These are phyloP conservation scores for Protomyctophum bolini DNA, from an alignment of 2,113 vertebrate species.

Conservation along the genomic window DNA sequence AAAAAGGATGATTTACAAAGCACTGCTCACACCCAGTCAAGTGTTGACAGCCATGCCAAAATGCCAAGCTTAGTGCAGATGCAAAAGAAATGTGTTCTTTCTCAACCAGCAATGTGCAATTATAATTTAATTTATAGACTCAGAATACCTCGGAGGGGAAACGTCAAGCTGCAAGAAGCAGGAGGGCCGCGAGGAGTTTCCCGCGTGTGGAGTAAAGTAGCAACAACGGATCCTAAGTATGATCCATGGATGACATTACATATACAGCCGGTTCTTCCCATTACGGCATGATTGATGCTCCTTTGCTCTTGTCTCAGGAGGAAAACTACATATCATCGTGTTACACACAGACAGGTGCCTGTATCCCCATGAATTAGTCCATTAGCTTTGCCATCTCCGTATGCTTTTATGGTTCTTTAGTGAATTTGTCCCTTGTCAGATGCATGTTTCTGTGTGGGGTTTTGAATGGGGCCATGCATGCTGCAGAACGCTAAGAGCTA, in stretches of 20 bases:
- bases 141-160: slow-evolving; percentile 56
- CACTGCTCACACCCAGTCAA: slow-evolving; percentile 49
- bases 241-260: slow-evolving; percentile 35
- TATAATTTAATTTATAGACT: slow-evolving; percentile 75
- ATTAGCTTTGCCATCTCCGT: slow-evolving; percentile 31
- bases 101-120: slow-evolving; percentile 66
- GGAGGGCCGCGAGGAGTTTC: slow-evolving; percentile 31
- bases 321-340: slow-evolving; percentile 39
- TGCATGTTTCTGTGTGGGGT: slow-evolving; percentile 7
- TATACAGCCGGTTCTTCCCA: slow-evolving; percentile 17
- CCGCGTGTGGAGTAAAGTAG: slow-evolving; percentile 2
- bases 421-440: slow-evolving; percentile 42
- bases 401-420: slow-evolving; percentile 36
- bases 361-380: slow-evolving; percentile 41
- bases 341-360: slow-evolving; percentile 56
- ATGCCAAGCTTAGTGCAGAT: slow-evolving; percentile 46
- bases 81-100: slow-evolving; percentile 65
- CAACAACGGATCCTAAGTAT: slow-evolving; percentile 52
- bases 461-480: slow-evolving; percentile 1
- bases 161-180: slow-evolving; percentile 42
- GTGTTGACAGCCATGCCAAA: slow-evolving; percentile 64
- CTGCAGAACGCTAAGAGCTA: not conserved
- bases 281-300: slow-evolving; percentile 48
- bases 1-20: slow-evolving; percentile 68
- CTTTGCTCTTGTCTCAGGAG: slow-evolving; percentile 1